phyloP scores from a whole-genome alignment of 2,113 vertebrate species.

The Bos indicus region DNA sequence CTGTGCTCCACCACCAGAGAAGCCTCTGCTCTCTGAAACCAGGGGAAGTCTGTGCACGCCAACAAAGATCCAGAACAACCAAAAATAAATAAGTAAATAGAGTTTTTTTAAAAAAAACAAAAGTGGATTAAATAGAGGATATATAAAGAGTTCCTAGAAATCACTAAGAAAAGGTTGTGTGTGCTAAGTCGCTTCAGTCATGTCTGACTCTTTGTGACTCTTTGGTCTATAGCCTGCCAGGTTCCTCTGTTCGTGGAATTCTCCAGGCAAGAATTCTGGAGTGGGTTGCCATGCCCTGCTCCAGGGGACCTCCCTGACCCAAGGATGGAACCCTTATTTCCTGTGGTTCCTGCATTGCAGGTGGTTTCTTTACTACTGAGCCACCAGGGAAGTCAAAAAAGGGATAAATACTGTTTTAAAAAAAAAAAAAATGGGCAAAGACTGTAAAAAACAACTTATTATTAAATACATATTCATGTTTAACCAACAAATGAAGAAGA shows the following conservation, averaged over 20 bases:
- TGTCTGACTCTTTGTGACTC: background rate
- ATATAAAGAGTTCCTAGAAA: background rate
- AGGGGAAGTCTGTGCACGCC: rapidly evolving
- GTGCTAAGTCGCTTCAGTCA: background rate
- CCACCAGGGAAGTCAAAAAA: background rate
- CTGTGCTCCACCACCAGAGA: background rate
- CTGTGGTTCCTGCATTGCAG: background rate
- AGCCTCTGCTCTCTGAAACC: background rate
- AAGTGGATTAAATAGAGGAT: background rate
- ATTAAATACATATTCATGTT: background rate
- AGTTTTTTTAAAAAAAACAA: background rate
- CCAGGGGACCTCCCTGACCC: background rate
- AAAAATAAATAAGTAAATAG: background rate
- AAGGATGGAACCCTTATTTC: background rate
- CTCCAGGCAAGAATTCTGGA: background rate
- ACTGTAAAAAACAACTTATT: background rate
- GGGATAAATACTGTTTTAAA: background rate
- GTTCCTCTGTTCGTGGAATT: background rate
- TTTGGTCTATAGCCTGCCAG: background rate
- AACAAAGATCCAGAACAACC: background rate
- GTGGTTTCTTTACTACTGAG: background rate
- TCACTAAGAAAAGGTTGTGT: background rate
- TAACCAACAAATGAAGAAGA: background rate
- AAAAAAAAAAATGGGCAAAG: background rate
- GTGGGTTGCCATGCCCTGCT: background rate